Evolutionary conservation across 2,113 vertebrate species (phyloP), one percentile per base, ranked within the genome.

Genomic region (Eulacestoma nigropectus): DNA sequence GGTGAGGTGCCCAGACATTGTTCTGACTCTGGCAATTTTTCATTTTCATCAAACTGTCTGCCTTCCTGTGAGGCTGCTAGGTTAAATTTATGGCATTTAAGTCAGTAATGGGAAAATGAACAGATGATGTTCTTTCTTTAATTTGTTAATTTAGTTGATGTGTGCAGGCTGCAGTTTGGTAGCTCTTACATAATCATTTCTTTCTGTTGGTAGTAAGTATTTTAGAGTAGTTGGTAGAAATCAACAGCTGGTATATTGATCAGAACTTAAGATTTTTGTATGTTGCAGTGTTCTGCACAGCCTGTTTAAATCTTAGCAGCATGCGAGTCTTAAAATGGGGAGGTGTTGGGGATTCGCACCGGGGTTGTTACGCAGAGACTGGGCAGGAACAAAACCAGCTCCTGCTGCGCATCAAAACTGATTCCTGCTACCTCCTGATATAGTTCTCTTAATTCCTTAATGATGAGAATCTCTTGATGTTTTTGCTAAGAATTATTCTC

Each of bases 1-100:
- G 99, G 99, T 99, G 97, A 98, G 98, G 93, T 72, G 86, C 59
- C 26, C 89, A 96, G 87, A 91, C 76, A 47, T 96, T 95, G 46
- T 98, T 93, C 83, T 65, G 92, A 94, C 77, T 96, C 56, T 65
- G 85, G 70, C 81, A 87, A 22, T 94, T 97, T 97, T 96, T 97
- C 72, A 94, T 25, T 96, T 96, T 85, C 79, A 80, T 97, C 84
- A 91, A 93, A 67, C 91, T 97, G 69, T 93, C 90, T 95, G 67
- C 88, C 91, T 96, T 87, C 46, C 81, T 96, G 91, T 96, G 87
- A 85, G 73, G 90, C 91, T 96, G 49, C 76, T 91, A 46, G 46
- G 59, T 96, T 93, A 93, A 94, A 95, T 95, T 97, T 96, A 96
- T 91, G 84, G 35, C 17, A 16, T 91, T 97, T 59, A 42, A 72